Evolutionary conservation across 2,113 vertebrate species (phyloP).

Genomic region (Varanus komodoensis): DNA sequence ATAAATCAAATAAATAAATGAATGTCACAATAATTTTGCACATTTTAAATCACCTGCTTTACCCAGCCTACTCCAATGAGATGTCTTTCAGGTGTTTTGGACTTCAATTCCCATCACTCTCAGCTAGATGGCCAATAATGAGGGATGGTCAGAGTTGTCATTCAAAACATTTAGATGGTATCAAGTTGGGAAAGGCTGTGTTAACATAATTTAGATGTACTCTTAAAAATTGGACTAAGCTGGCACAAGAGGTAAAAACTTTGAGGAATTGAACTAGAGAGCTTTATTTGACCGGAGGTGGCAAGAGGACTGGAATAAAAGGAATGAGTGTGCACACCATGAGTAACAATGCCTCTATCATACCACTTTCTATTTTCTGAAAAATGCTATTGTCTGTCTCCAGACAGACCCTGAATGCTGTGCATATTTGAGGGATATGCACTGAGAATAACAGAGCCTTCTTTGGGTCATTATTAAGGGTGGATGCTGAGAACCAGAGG

Average conservation of each 20-base stretch:
- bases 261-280: slow-evolving; percentile 1
- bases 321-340: background rate
- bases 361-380: slow-evolving; percentile 5
- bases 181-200: no score
- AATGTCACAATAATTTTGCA: background rate
- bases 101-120: no score
- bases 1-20: no score
- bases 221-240: background rate
- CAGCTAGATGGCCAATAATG: no score
- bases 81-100: no score
- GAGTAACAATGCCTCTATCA: background rate
- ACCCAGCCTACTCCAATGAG: no score
- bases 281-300: slow-evolving; percentile 2
- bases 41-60: background rate
- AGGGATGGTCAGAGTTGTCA: no score
- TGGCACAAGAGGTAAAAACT: background rate
- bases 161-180: no score
- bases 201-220: background rate
- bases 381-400: background rate
- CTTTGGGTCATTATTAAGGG: background rate
- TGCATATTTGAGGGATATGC: background rate
- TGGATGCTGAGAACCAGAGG: background rate
- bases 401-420: background rate
- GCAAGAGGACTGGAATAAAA: background rate
- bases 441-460: background rate